Conservation (phyloP, 2,888 invertebrate genomes). For the Iphiclides podalirius region DNA sequence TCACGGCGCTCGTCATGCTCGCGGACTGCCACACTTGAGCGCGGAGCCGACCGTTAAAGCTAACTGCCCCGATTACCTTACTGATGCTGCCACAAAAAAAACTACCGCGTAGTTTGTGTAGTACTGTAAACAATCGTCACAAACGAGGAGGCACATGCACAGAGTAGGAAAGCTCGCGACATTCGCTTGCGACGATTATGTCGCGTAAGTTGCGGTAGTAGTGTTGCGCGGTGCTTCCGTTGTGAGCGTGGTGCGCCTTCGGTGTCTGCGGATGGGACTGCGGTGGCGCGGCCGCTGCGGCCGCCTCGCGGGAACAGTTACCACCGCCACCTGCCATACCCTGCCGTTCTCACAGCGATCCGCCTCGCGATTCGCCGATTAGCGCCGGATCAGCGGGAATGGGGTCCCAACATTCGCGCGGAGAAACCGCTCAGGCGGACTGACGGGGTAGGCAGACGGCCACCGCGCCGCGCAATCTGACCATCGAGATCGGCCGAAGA, state of each 20-base stretch:
- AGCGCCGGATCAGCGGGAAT: constrained; percentile 68
- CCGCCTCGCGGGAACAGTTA: constrained; percentile 69
- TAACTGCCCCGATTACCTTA: constrained; percentile 79
- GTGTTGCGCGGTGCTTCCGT: constrained; percentile 8
- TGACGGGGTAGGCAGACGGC: constrained; percentile 61
- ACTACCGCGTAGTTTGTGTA: constrained; percentile 24
- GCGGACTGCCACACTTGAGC: constrained; percentile 77
- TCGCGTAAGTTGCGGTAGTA: constrained; percentile 6
- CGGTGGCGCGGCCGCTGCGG: constrained; percentile 54
- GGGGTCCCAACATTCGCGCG: constrained; percentile 59
- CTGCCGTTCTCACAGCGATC: constrained; percentile 75
- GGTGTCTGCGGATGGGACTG: constrained; percentile 65
- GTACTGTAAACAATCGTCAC: constrained; percentile 29
- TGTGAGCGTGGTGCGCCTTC: constrained; percentile 59
- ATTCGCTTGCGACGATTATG: too few relatives aligned
- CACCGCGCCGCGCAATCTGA: constrained; percentile 58
- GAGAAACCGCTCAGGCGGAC: constrained; percentile 62
- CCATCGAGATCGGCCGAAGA: constrained; percentile 44
- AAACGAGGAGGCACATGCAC: constrained; percentile 32
- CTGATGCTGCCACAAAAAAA: constrained; percentile 58
- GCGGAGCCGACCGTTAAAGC: constrained; percentile 77
- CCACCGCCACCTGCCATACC: constrained; percentile 66
- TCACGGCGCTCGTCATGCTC: constrained; percentile 75
- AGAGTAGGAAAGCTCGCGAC: constrained; percentile 19
- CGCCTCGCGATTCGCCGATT: constrained; percentile 66